Evolutionary conservation across 1,140 invertebrate species (phyloP).

Genomic region (Monochamus saltuarius): DNA sequence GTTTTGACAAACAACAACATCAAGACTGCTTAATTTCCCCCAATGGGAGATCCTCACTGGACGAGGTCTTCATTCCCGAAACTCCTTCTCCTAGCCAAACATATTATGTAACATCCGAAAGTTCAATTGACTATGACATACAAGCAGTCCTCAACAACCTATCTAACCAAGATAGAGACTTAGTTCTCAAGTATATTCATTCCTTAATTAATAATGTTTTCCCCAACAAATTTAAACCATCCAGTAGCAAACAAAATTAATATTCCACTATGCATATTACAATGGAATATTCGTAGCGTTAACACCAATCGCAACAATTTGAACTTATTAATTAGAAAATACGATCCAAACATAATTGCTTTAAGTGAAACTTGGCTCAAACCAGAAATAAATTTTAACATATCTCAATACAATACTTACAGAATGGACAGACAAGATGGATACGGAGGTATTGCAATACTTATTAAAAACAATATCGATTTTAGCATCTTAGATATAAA

Average conservation of each 20-base stretch:
- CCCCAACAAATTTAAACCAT: neutral
- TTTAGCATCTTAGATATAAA: neutral
- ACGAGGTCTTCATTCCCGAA: too few relatives aligned
- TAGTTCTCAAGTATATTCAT: neutral
- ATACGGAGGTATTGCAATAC: conserved; percentile 9
- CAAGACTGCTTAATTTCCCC: too few relatives aligned
- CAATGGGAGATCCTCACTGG: too few relatives aligned
- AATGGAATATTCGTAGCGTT: conserved; percentile 15
- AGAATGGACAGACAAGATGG: conserved; percentile 13
- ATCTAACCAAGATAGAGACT: neutral
- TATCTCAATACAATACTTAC: neutral
- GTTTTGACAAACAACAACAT: too few relatives aligned
- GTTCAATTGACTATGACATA: too few relatives aligned
- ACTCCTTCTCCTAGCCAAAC: too few relatives aligned
- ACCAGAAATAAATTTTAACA: neutral
- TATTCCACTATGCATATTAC: neutral
- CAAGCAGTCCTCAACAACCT: too few relatives aligned
- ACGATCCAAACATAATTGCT: conserved; percentile 6
- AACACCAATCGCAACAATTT: conserved; percentile 5
- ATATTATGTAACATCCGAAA: too few relatives aligned
- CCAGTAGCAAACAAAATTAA: neutral
- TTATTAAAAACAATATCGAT: neutral
- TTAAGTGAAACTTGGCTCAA: conserved; percentile 19
- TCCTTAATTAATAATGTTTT: neutral
- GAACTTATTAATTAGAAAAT: neutral